Evolutionary conservation across 1,140 invertebrate genomes (phyloP).

Genomic region (Aphidius ervi): DNA sequence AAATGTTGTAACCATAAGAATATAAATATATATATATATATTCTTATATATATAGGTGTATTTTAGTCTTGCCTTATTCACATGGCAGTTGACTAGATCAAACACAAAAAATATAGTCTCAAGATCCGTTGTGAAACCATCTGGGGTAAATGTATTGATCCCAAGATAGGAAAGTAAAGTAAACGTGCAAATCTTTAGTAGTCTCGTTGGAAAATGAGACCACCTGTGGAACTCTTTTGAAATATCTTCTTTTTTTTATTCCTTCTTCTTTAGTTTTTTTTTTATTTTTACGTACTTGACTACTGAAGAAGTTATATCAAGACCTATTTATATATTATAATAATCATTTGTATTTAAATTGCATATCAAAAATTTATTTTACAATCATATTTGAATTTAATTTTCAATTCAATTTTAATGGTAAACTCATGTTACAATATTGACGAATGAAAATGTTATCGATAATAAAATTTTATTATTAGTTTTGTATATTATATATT

Average conservation of each 20-base stretch:
- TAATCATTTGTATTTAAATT: too few relatives aligned
- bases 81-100: neutral
- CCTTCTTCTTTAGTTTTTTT: too few relatives aligned
- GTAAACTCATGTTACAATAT: neutral
- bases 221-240: slow-evolving; percentile 16
- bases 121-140: slow-evolving; percentile 1
- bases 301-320: too few relatives aligned
- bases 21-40: too few relatives aligned
- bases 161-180: slow-evolving; percentile 7
- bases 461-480: neutral
- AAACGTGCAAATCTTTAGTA: neutral
- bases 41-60: neutral
- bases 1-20: slow-evolving; percentile 18
- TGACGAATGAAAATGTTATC: neutral
- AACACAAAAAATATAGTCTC: neutral
- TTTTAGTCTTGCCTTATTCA: neutral
- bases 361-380: too few relatives aligned
- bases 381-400: neutral
- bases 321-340: too few relatives aligned
- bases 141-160: slow-evolving; percentile 9
- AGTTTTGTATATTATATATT: too few relatives aligned
- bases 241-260: slow-evolving; percentile 5
- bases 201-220: slow-evolving; percentile 10
- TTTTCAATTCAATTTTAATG: neutral
- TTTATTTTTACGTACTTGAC: too few relatives aligned